Conservation (phyloP, 1,140 invertebrate genomes). For the Cryptotermes secundus region DNA sequence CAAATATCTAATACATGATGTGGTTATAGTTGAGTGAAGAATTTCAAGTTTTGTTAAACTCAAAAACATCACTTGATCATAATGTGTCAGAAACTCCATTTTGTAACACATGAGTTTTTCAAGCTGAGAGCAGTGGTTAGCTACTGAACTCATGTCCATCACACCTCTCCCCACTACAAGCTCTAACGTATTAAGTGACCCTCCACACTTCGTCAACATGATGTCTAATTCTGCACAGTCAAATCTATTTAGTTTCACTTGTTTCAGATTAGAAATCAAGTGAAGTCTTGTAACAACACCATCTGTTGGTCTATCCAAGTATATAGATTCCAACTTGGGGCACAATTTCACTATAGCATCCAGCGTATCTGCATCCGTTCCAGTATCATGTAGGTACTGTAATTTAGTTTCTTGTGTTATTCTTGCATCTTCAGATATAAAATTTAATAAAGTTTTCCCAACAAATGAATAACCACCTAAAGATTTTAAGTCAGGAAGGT, state of each 20-base stretch:
- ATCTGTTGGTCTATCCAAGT: slow-evolving; percentile 58
- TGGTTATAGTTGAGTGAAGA: slow-evolving; percentile 57
- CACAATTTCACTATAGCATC: slow-evolving; percentile 58
- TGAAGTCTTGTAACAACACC: slow-evolving; percentile 55
- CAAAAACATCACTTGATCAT: slow-evolving; percentile 57
- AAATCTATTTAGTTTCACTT: slow-evolving; percentile 62
- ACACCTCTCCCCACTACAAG: slow-evolving; percentile 57
- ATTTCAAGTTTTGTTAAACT: slow-evolving; percentile 62
- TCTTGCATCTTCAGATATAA: neutral
- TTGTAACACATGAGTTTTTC: slow-evolving; percentile 61
- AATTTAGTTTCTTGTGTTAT: slow-evolving; percentile 53
- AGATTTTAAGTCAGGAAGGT: slow-evolving; percentile 60
- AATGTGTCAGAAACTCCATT: slow-evolving; percentile 57
- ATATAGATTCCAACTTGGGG: slow-evolving; percentile 59
- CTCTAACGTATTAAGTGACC: slow-evolving; percentile 58
- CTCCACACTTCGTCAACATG: slow-evolving; percentile 55
- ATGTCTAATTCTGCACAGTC: slow-evolving; percentile 58
- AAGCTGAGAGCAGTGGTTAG: slow-evolving; percentile 55
- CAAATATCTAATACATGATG: slow-evolving; percentile 56
- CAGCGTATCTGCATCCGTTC: slow-evolving; percentile 55
- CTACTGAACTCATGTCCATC: slow-evolving; percentile 60
- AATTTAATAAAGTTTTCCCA: slow-evolving; percentile 52
- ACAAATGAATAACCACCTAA: slow-evolving; percentile 64
- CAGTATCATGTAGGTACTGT: slow-evolving; percentile 61
- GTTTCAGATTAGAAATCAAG: slow-evolving; percentile 52